Percentiles rank a stretch among this genome's conserved stretches.
Conservation (phyloP, 64 coral and sea anemone species). For the Porites australiensis region DNA sequence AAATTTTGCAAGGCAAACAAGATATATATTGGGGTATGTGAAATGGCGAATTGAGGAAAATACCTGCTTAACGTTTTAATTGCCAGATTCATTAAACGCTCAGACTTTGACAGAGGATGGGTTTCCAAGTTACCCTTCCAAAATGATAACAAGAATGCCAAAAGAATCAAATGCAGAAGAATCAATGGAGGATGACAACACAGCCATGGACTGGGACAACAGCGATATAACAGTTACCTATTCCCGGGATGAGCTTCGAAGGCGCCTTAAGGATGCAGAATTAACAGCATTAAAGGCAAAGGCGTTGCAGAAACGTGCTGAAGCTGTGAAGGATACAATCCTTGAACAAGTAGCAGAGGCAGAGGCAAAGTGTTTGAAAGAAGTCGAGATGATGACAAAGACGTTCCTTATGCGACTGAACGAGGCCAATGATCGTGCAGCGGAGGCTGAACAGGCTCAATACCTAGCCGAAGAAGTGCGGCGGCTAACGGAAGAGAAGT, state of each 20-base stretch:
- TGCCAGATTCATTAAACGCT: not conserved
- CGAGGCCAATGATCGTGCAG: conserved; percentile 83
- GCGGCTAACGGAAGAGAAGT: conserved; percentile 86
- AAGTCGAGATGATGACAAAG: conserved; percentile 91
- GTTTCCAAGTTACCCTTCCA: not conserved
- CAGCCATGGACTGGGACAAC: conserved; percentile 7
- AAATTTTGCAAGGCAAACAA: too few relatives aligned
- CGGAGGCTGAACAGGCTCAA: conserved; percentile 71
- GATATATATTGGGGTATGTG: too few relatives aligned
- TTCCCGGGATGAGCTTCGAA: conserved; percentile 1
- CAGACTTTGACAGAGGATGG: not conserved
- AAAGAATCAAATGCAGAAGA: not conserved
- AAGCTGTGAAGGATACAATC: conserved; percentile 78
- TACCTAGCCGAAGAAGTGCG: conserved; percentile 87
- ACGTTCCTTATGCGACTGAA: conserved; percentile 78
- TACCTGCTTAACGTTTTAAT: too few relatives aligned
- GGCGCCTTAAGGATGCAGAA: conserved; percentile 78
- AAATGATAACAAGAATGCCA: not conserved
- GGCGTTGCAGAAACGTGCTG: conserved; percentile 82
- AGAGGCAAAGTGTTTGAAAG: conserved; percentile 85
- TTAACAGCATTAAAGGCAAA: conserved; percentile 77
- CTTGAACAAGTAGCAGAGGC: conserved; percentile 79
- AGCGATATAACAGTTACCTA: not conserved
- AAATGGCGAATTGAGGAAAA: too few relatives aligned
- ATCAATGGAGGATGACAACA: conserved; percentile 12